These are phyloP conservation scores for Lagorchestes hirsutus DNA, from an alignment of 2,797 vertebrate genomes.

Conservation along the genomic window DNA sequence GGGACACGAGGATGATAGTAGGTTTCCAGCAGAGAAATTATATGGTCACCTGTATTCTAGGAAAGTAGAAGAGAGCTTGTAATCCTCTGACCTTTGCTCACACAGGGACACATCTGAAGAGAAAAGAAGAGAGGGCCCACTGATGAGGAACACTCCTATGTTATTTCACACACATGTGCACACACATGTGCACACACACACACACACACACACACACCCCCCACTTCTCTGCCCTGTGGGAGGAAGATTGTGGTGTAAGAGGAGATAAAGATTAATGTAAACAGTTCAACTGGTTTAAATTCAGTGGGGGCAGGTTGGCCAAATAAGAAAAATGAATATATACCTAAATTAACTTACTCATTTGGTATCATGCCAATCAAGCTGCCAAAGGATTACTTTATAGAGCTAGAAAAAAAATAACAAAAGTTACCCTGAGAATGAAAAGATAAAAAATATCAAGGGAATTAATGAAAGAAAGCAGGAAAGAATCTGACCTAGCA, in stretches of 20 bases:
- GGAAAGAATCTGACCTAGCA: too few species aligned
- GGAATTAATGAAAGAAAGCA: too few species aligned
- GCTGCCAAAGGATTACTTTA: too few species aligned
- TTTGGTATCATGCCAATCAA: background rate
- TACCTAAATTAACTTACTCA: background rate
- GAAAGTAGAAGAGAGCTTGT: background rate
- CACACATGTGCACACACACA: too few species aligned
- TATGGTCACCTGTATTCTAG: background rate
- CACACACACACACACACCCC: background rate
- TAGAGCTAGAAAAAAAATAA: too few species aligned
- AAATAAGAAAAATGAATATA: background rate
- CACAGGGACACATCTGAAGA: too few species aligned
- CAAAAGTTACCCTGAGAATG: too few species aligned
- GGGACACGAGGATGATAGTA: background rate
- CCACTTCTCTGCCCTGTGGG: background rate
- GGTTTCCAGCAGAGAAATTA: background rate
- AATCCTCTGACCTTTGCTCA: background rate
- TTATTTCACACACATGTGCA: background rate
- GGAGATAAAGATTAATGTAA: background rate
- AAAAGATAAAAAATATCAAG: too few species aligned
- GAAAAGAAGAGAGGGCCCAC: too few species aligned
- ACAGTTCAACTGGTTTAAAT: background rate
- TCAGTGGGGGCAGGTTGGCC: background rate
- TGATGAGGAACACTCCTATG: too few species aligned
- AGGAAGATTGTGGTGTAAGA: background rate